Base-by-base conservation (phyloP, 92 coral and sea anemone species). In the Actinostola sp. region DNA sequence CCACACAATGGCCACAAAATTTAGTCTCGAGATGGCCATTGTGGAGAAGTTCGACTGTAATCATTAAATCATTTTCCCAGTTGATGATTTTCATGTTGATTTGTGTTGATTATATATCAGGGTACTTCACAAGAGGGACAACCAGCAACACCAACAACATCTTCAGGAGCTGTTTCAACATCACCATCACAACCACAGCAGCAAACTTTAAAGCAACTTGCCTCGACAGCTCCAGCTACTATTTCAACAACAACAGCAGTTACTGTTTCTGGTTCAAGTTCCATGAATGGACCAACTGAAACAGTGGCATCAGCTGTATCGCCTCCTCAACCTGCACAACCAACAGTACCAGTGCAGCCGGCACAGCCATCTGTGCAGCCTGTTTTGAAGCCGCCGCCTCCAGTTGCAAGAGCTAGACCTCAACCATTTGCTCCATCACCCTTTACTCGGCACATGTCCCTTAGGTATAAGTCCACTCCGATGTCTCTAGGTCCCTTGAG, bases 361-460 rank as follows among this genome's bases (percentile, higher is more conserved):
- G 35, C 80, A n/a, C 72, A 76, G 26, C 61, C 81, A 27, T 70
- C 83, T 30, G 80, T 82, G 8, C 82, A 83, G 61, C 92, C 97
- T 39, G 78, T 80, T 38, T 79, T 92, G 14, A 88, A 95, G 61
- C 97, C 97, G n/a, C 90, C 97, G 1, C 88, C 97, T 0, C 54
- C 92, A n/a, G 94, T 85, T 28, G 87, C 96, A 48, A 76, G 99
- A 20, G 87, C 95, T 16, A 83, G 99, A 8, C 97, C 99, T 12
- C 99, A 95, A 70, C 92, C 90, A 24, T 89, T 89, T 60, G 84
- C 85, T 33, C 95, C 99, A 0, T 92, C 97, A 17, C 99, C 99
- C 16, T 95, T 95, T 66, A 95, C 99, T 32, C 88, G 99, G 8
- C 99, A 95, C 73, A 95, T 85, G 89, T 95, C 99, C 10, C 86